phyloP scores from a whole-genome alignment of 2,113 vertebrate species.

The Tupaia chinensis region DNA sequence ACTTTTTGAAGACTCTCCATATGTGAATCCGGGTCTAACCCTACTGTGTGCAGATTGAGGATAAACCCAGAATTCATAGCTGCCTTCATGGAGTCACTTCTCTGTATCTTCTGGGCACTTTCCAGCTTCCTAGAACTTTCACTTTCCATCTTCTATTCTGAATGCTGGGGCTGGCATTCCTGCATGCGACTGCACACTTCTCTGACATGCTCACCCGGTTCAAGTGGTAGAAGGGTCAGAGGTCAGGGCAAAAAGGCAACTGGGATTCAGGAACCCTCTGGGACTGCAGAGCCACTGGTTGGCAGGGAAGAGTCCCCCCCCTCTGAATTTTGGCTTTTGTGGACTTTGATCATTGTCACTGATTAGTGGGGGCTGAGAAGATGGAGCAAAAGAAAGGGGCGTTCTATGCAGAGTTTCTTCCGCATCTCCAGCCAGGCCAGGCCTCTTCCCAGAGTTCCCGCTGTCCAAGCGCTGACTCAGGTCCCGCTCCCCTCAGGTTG shows the following conservation, averaged over 20 bases:
- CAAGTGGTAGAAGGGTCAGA: background rate
- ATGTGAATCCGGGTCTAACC: background rate
- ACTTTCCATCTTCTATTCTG: background rate
- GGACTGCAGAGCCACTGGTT: too few species aligned
- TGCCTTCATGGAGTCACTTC: background rate
- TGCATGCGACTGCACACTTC: background rate
- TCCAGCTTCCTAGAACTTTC: too few species aligned
- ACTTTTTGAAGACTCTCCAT: too few species aligned
- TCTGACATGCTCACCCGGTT: background rate
- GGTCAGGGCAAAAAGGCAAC: too few species aligned
- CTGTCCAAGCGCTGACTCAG: background rate
- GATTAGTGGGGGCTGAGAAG: background rate
- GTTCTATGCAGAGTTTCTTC: background rate
- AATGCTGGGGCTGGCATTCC: background rate
- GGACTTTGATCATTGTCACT: background rate
- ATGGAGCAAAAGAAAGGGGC: too few species aligned
- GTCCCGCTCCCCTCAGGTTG: background rate
- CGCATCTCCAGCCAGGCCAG: background rate
- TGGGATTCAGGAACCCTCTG: background rate
- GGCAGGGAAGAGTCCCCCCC: background rate
- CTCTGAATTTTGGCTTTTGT: background rate
- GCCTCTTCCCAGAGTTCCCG: rapidly evolving
- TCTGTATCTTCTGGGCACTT: background rate
- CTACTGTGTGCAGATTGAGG: background rate
- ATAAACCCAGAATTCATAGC: background rate